phyloP scores from a whole-genome alignment of 2,888 invertebrate genomes.

The Coenonympha glycerion region DNA sequence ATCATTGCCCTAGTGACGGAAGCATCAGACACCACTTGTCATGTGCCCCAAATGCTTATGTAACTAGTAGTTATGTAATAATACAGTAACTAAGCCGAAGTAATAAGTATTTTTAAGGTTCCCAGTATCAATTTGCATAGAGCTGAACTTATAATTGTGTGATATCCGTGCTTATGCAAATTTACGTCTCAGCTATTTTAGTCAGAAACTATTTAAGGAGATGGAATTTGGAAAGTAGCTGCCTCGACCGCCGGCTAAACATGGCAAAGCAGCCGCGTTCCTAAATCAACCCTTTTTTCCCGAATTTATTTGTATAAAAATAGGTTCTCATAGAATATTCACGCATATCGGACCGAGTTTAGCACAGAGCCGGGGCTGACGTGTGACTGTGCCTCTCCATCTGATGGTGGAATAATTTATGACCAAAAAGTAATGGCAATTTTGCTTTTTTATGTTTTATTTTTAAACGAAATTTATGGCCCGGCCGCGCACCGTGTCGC shows the following conservation, averaged over 20 bases:
- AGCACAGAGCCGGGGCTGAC: constrained; percentile 6
- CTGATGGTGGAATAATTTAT: constrained; percentile 13
- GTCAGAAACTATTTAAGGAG: too few relatives aligned
- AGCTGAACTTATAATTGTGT: too few relatives aligned
- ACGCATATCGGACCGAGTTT: constrained; percentile 1
- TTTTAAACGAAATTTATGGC: constrained; percentile 7
- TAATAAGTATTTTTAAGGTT: too few relatives aligned
- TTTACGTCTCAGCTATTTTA: too few relatives aligned
- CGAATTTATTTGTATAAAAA: not conserved
- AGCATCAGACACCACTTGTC: too few relatives aligned
- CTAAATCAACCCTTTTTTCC: not conserved
- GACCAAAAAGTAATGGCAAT: constrained; percentile 8
- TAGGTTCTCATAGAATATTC: constrained; percentile 9
- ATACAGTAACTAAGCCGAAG: too few relatives aligned
- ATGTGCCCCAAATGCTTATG: too few relatives aligned
- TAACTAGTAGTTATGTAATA: too few relatives aligned
- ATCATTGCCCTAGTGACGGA: too few relatives aligned
- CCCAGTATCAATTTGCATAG: too few relatives aligned
- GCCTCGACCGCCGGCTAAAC: not conserved
- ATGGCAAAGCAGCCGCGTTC: not conserved
- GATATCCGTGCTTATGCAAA: too few relatives aligned
- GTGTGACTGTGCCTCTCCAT: constrained; percentile 9
- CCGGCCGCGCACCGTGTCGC: not conserved
- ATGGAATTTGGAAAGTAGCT: too few relatives aligned
- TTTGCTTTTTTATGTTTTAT: constrained; percentile 1